Conservation (phyloP, 2,113 vertebrate species). For the Chrysochloris asiatica region DNA sequence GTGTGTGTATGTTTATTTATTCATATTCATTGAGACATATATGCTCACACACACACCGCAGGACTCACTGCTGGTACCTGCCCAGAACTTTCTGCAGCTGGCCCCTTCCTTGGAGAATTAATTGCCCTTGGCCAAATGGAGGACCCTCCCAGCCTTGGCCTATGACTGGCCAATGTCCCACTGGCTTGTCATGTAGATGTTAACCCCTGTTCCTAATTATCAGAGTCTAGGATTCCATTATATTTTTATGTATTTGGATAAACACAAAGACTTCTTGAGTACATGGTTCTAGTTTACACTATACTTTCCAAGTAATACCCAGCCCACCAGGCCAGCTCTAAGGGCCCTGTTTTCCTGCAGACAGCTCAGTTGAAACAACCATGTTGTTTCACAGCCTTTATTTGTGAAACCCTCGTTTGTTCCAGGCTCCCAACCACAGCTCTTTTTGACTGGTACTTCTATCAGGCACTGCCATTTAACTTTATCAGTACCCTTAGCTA, state of each 20-base stretch:
- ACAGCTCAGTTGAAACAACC: not conserved
- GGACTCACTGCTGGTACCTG: not conserved
- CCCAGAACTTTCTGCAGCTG: not conserved
- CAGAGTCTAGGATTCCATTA: not conserved
- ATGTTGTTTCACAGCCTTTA: accelerated
- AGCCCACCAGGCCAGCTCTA: not conserved
- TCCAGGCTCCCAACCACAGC: not conserved
- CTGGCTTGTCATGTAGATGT: not conserved
- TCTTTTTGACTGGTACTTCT: not conserved
- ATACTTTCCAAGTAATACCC: not conserved
- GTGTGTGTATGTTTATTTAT: not conserved
- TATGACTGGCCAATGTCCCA: not conserved
- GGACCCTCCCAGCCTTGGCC: not conserved
- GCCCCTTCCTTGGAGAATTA: not conserved
- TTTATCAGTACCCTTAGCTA: not conserved
- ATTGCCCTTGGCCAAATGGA: not conserved
- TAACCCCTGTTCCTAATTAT: not conserved
- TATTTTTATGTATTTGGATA: not conserved
- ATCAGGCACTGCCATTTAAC: too few relatives aligned
- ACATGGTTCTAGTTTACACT: not conserved
- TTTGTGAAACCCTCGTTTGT: not conserved
- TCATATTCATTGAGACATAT: not conserved
- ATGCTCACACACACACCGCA: too few relatives aligned
- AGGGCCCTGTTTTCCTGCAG: not conserved
- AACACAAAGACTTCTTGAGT: not conserved